Percentiles rank a stretch among this genome's conserved stretches.
phyloP scores from a whole-genome alignment of 2,888 invertebrate genomes.

The Synanthedon tipuliformis region DNA sequence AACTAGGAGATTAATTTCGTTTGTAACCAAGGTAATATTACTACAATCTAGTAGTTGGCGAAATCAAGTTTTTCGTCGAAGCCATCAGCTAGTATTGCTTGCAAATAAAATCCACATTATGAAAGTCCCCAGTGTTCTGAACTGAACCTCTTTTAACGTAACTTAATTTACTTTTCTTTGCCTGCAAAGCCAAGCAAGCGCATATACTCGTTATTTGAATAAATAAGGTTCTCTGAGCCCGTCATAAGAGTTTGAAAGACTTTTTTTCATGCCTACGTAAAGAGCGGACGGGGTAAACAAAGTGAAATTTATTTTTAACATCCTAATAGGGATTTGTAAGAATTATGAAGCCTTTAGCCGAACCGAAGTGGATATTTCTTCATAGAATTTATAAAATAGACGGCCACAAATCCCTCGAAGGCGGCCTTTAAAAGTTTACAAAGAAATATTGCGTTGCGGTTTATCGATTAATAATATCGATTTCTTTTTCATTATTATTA shows the following conservation, averaged over 20 bases:
- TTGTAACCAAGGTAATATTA: too few relatives aligned
- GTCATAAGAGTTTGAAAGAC: slow-evolving; percentile 3
- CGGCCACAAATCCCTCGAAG: too few relatives aligned
- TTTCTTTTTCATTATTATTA: too few relatives aligned
- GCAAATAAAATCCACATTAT: not conserved
- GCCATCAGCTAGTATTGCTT: not conserved
- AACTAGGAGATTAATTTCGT: too few relatives aligned
- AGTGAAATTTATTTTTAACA: slow-evolving; percentile 31
- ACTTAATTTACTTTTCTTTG: not conserved
- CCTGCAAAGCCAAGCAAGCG: not conserved
- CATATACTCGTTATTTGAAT: not conserved
- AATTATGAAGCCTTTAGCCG: not conserved
- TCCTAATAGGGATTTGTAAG: slow-evolving; percentile 9
- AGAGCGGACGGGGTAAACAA: slow-evolving; percentile 22
- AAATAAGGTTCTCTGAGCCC: not conserved
- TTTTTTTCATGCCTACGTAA: slow-evolving; percentile 33
- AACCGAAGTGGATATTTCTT: too few relatives aligned
- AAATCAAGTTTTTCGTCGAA: not conserved
- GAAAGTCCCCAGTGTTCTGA: not conserved
- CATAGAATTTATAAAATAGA: too few relatives aligned
- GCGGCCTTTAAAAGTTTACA: too few relatives aligned
- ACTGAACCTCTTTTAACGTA: not conserved
- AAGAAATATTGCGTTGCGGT: too few relatives aligned
- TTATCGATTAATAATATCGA: too few relatives aligned
- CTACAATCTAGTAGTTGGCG: too few relatives aligned